A percentile compares a stretch with the other conserved stretches of the same genome.
These are phyloP conservation scores for Proteles cristata DNA, from an alignment of 2,113 vertebrate species.

Conservation along the genomic window DNA sequence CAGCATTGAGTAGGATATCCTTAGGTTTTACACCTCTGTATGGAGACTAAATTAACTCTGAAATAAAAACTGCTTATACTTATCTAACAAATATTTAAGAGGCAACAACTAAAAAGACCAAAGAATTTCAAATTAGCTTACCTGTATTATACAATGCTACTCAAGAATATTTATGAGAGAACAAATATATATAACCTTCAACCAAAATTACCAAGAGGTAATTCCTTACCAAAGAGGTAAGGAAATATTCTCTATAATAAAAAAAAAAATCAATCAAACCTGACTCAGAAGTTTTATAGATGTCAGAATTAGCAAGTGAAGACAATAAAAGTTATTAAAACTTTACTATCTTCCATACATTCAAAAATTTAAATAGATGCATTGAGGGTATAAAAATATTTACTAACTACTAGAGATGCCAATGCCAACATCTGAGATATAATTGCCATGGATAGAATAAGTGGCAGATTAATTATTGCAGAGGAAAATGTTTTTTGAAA, in stretches of 20 bases:
- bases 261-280: not conserved
- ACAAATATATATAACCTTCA: not conserved
- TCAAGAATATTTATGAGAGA: not conserved
- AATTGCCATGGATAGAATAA: not conserved
- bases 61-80: not conserved
- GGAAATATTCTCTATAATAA: not conserved
- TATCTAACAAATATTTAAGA: not conserved
- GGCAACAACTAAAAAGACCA: not conserved
- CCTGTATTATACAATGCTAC: rapidly evolving
- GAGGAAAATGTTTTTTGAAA: not conserved
- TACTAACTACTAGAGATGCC: not conserved
- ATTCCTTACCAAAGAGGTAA: not conserved
- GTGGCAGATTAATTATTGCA: not conserved
- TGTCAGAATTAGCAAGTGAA: not conserved
- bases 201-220: not conserved
- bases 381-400: not conserved
- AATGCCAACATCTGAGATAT: not conserved
- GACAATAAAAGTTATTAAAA: not conserved
- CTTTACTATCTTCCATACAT: not conserved
- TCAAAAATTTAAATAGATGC: not conserved
- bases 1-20: not conserved
- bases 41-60: not conserved
- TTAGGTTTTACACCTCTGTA: not conserved
- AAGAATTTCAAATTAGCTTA: not conserved
- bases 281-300: not conserved